Conservation (phyloP, 1,140 invertebrate species). For the Ips nitidus region DNA sequence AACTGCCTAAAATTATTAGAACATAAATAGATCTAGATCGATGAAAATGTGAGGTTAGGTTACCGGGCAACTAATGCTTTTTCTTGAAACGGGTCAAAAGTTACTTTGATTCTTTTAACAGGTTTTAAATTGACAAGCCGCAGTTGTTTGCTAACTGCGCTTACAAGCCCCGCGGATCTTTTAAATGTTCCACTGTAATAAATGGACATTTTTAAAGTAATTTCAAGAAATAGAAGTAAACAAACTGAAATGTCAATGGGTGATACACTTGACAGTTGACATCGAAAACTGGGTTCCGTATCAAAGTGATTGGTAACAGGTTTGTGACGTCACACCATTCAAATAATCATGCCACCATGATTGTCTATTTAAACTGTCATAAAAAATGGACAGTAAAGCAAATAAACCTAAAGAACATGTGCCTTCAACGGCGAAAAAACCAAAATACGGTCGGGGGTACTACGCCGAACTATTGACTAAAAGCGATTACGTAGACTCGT, state of each 20-base stretch:
- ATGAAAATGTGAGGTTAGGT: slow-evolving; percentile 43
- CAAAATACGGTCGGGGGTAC: slow-evolving; percentile 30
- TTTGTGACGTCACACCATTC: not conserved
- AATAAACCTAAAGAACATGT: not conserved
- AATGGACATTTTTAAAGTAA: slow-evolving; percentile 63
- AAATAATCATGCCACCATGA: too few species aligned
- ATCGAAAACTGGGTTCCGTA: not conserved
- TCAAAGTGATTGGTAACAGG: not conserved
- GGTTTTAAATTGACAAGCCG: slow-evolving; percentile 73
- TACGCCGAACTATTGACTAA: slow-evolving; percentile 35
- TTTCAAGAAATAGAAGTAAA: not conserved
- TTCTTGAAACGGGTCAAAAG: slow-evolving; percentile 81
- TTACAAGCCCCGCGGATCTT: slow-evolving; percentile 64
- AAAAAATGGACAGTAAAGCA: slow-evolving; percentile 1
- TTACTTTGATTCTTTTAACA: slow-evolving; percentile 72
- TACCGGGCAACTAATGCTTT: slow-evolving; percentile 72
- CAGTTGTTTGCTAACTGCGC: slow-evolving; percentile 69
- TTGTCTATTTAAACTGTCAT: not conserved
- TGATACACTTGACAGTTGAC: not conserved
- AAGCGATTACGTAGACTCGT: slow-evolving; percentile 14
- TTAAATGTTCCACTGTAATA: slow-evolving; percentile 64
- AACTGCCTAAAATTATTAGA: slow-evolving; percentile 65
- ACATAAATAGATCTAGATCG: slow-evolving; percentile 43
- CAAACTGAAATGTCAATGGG: not conserved
- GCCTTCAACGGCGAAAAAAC: not conserved